phyloP scores from a whole-genome alignment of 2,797 vertebrate species.

The Xyrichtys novacula region DNA sequence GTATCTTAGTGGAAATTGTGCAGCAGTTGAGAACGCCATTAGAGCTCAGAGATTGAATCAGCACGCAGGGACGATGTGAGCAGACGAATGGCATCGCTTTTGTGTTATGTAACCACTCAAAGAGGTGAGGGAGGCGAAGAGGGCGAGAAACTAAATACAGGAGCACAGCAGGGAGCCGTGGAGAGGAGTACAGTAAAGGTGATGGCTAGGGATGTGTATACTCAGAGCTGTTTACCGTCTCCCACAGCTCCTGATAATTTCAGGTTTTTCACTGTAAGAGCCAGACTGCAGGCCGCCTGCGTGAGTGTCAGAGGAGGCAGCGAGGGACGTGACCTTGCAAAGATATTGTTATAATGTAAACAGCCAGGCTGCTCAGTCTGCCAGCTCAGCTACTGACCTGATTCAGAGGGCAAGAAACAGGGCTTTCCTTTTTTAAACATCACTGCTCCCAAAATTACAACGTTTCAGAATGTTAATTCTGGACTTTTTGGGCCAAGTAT shows the following conservation, averaged over 20 bases:
- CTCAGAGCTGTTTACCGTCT: constrained; percentile 35
- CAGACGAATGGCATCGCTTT: constrained; percentile 50
- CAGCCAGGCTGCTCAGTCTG: constrained; percentile 31
- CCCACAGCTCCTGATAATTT: constrained; percentile 41
- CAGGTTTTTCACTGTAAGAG: constrained; percentile 18
- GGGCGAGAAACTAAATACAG: constrained; percentile 44
- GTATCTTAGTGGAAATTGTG: constrained; percentile 49
- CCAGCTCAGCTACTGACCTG: constrained; percentile 30
- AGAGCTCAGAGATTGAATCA: constrained; percentile 55
- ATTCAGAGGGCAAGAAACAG: constrained; percentile 4
- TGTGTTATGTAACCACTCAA: constrained; percentile 59
- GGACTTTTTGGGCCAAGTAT: background rate
- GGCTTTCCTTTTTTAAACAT: background rate
- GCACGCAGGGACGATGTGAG: constrained; percentile 18
- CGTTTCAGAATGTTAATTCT: background rate
- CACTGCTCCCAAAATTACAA: constrained; percentile 30
- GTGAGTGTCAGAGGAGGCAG: constrained; percentile 15
- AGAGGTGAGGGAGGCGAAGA: constrained; percentile 49
- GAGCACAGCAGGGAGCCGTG: background rate
- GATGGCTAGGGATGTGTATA: constrained; percentile 17
- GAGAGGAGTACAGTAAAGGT: constrained; percentile 31
- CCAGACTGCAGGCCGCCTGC: constrained; percentile 57
- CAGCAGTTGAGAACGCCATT: constrained; percentile 41
- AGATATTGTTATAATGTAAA: constrained; percentile 68
- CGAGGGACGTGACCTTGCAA: constrained; percentile 56